phyloP scores from a whole-genome alignment of 2,113 vertebrate species.

The Anhinga anhinga region DNA sequence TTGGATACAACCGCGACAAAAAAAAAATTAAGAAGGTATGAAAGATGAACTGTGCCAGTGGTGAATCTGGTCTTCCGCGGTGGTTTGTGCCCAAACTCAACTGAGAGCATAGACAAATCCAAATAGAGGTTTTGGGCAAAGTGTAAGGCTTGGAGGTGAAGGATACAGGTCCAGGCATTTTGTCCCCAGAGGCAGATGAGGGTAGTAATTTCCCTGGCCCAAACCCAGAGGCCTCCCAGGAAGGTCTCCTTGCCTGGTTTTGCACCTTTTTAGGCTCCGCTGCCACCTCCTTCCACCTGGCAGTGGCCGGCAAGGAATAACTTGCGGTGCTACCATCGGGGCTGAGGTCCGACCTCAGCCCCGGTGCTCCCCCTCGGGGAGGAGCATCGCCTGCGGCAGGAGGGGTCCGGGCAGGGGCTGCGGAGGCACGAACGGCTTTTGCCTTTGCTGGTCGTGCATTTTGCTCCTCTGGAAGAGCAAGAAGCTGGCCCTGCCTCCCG shows the following conservation, averaged over 20 bases:
- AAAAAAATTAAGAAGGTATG: not conserved
- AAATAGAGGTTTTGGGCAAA: not conserved
- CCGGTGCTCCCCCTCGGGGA: rapidly evolving
- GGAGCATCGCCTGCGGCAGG: rapidly evolving
- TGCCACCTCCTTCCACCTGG: not conserved
- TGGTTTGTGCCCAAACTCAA: not conserved
- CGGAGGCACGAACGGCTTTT: rapidly evolving
- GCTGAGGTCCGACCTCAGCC: rapidly evolving
- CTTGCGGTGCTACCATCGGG: rapidly evolving
- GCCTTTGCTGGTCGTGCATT: not conserved
- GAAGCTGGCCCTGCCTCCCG: not conserved
- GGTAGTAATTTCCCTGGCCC: not conserved
- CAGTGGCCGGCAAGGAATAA: not conserved
- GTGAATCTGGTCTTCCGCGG: not conserved
- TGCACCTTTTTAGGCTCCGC: not conserved
- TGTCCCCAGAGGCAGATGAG: not conserved
- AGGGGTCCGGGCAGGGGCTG: not conserved
- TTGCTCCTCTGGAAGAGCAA: not conserved
- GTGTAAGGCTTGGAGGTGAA: not conserved
- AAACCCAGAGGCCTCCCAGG: not conserved
- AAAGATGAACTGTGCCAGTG: not conserved
- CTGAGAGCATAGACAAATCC: not conserved
- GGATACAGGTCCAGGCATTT: not conserved
- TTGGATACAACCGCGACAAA: not conserved
- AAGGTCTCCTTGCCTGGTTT: not conserved